These are phyloP conservation scores for Pitangus sulphuratus DNA, from an alignment of 2,797 vertebrate species.

Conservation along the genomic window DNA sequence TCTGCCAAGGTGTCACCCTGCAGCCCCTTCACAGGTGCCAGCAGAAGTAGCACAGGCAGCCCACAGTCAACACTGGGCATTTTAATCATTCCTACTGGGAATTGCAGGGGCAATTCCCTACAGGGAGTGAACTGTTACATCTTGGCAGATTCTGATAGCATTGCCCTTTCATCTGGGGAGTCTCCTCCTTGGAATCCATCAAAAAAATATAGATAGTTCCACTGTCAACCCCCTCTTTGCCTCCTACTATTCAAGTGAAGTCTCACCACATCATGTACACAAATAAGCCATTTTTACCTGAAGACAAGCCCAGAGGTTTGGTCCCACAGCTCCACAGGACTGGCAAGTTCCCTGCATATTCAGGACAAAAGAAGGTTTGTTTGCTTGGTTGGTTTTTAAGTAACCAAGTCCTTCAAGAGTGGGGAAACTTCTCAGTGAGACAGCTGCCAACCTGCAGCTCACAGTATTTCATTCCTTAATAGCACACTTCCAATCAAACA, in stretches of 20 bases:
- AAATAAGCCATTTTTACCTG: conserved; percentile 82
- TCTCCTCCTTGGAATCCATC: not conserved
- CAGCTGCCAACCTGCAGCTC: not conserved
- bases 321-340: conserved; percentile 92
- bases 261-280: not conserved
- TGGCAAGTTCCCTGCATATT: conserved; percentile 90
- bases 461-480: not conserved
- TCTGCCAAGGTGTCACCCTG: not conserved
- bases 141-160: not conserved
- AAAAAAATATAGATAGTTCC: not conserved
- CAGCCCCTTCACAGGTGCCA: not conserved
- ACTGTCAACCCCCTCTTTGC: not conserved
- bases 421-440: not conserved
- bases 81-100: not conserved
- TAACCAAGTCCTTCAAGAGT: not conserved
- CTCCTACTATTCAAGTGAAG: not conserved
- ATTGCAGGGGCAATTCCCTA: not conserved
- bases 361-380: not conserved
- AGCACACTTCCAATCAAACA: not conserved
- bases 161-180: not conserved
- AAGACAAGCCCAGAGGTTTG: conserved; percentile 98
- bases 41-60: not conserved
- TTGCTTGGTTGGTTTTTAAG: not conserved
- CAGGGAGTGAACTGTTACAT: not conserved
- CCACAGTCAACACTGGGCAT: not conserved